These are phyloP conservation scores for Gymnocypris eckloni DNA, from an alignment of 2,797 vertebrate genomes.

Conservation along the genomic window DNA sequence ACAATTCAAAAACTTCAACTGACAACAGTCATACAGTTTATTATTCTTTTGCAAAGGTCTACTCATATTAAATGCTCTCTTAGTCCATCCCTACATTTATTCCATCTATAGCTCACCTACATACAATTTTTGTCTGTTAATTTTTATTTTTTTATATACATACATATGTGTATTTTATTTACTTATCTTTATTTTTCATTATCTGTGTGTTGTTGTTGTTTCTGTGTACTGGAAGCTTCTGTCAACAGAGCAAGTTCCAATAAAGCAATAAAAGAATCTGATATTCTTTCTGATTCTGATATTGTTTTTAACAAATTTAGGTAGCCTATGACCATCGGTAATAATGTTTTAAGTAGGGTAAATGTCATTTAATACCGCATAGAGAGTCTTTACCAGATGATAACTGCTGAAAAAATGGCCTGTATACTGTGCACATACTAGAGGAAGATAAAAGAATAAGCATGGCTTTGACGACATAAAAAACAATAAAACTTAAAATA, in stretches of 20 bases:
- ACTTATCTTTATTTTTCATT: neutral
- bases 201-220: too few species aligned
- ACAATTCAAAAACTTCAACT: neutral
- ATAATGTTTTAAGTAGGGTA: neutral
- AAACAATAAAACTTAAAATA: neutral
- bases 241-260: neutral
- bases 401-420: neutral
- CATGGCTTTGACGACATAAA: neutral
- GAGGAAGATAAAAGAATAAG: neutral
- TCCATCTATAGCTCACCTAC: neutral
- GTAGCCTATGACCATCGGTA: neutral
- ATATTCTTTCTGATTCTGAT: neutral
- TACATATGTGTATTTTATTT: too few species aligned
- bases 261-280: neutral
- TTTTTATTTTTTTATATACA: too few species aligned
- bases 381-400: neutral
- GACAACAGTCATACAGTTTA: neutral
- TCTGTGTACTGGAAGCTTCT: neutral
- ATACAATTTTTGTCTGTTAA: neutral
- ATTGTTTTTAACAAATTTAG: neutral
- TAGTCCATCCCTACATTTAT: neutral
- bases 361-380: neutral
- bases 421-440: neutral
- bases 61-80: neutral
- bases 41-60: neutral